Evolutionary conservation across 2,113 vertebrate species (phyloP).

Genomic region (Carassius carassius): DNA sequence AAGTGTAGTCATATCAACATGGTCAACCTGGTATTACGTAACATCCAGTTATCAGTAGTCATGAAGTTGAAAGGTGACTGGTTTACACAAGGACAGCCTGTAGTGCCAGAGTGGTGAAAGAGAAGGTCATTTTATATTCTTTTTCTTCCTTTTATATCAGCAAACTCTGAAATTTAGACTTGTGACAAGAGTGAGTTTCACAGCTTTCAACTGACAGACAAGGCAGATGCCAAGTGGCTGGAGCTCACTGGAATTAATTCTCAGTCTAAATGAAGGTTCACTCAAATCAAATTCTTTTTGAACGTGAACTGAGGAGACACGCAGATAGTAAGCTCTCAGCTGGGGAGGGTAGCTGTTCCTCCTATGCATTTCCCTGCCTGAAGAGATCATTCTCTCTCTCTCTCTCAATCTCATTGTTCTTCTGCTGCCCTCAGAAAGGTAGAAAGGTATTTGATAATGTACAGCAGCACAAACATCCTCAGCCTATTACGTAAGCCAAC

Average conservation of each 20-base stretch:
- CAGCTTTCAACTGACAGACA: slow-evolving; percentile 40
- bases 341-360: slow-evolving; percentile 35
- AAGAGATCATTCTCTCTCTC: slow-evolving; percentile 1
- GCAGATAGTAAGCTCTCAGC: slow-evolving; percentile 40
- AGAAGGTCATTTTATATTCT: not conserved
- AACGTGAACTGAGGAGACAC: slow-evolving; percentile 59
- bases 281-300: slow-evolving; percentile 73
- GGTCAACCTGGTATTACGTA: not conserved
- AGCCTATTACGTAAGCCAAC: not conserved
- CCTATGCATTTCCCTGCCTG: slow-evolving; percentile 21
- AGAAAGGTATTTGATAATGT: slow-evolving; percentile 1
- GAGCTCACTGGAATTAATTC: slow-evolving; percentile 57
- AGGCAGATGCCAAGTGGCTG: slow-evolving; percentile 40
- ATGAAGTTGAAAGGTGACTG: slow-evolving; percentile 24
- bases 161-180: slow-evolving; percentile 15
- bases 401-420: not conserved
- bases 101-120: slow-evolving; percentile 34
- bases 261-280: slow-evolving; percentile 55
- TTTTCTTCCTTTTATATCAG: slow-evolving; percentile 26
- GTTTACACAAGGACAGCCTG: slow-evolving; percentile 40
- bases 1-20: slow-evolving; percentile 57
- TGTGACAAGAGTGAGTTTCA: slow-evolving; percentile 27
- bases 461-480: slow-evolving; percentile 15
- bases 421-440: not conserved
- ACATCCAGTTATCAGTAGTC: not conserved